phyloP scores from a whole-genome alignment of 2,888 invertebrate species.

The Chaetogeoica ovagalla region DNA sequence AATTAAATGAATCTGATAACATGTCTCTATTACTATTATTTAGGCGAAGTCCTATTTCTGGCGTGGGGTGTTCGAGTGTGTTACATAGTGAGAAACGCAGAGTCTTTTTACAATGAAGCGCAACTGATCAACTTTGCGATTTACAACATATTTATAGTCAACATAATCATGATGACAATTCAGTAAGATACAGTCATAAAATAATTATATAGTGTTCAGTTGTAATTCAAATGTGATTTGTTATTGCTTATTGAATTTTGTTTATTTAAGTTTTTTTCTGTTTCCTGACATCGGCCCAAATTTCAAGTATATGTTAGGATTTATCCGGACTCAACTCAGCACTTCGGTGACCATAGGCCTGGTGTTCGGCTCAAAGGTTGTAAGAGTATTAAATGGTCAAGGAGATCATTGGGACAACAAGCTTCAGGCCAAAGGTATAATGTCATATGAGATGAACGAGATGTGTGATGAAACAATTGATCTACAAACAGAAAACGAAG shows the following conservation, averaged over 20 bases:
- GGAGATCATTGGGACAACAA: constrained; percentile 89
- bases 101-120: constrained; percentile 91
- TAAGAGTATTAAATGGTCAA: constrained; percentile 79
- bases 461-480: constrained; percentile 83
- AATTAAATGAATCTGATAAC: neutral
- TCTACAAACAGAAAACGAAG: constrained; percentile 87
- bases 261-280: constrained; percentile 73
- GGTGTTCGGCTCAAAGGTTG: constrained; percentile 83
- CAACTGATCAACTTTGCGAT: constrained; percentile 90
- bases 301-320: constrained; percentile 87
- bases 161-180: constrained; percentile 87
- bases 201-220: neutral
- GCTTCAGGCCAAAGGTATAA: constrained; percentile 79
- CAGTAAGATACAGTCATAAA: constrained; percentile 72
- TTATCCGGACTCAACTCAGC: constrained; percentile 87
- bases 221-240: neutral
- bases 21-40: too few relatives aligned
- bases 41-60: constrained; percentile 76
- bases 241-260: constrained; percentile 39
- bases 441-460: constrained; percentile 83
- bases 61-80: constrained; percentile 85
- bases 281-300: constrained; percentile 87
- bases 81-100: constrained; percentile 85
- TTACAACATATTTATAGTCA: constrained; percentile 91
- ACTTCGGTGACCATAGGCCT: constrained; percentile 84